Percentiles rank a stretch among this genome's conserved stretches.
Evolutionary conservation across 2,797 vertebrate genomes (phyloP).

Genomic region (Nyctalus aviator): DNA sequence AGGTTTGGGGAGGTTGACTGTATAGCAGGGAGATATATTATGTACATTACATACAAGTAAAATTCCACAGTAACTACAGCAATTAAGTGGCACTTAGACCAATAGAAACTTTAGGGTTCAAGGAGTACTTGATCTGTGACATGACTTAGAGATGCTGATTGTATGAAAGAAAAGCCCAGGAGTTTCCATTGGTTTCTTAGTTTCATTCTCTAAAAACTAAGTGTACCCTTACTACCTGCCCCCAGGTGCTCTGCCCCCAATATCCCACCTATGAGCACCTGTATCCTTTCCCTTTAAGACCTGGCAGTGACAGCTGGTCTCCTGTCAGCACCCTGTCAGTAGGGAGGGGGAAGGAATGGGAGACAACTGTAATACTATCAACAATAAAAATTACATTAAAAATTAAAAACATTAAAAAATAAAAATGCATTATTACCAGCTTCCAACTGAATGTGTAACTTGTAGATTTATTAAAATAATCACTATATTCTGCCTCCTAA

Average conservation of each 20-base stretch:
- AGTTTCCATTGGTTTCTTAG: neutral
- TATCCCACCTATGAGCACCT: neutral
- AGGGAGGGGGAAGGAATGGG: too few relatives aligned
- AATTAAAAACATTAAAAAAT: too few relatives aligned
- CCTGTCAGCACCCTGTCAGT: neutral
- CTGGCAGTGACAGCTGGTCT: neutral
- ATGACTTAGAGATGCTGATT: neutral
- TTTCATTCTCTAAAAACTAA: neutral
- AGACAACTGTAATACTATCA: too few relatives aligned
- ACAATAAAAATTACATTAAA: too few relatives aligned
- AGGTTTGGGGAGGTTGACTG: neutral
- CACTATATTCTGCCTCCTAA: neutral
- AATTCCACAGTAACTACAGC: neutral
- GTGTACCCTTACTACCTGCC: fast-evolving
- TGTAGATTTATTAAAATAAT: neutral
- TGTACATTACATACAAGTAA: neutral
- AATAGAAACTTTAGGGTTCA: neutral
- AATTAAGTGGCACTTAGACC: neutral
- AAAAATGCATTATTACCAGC: neutral
- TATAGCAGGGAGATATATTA: neutral
- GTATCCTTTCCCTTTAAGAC: neutral
- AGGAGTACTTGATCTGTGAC: neutral
- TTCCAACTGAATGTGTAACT: neutral
- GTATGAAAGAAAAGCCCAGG: neutral
- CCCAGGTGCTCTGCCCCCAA: neutral